Percentiles rank a stretch among this genome's conserved stretches.
Conservation (phyloP, 2,797 vertebrate species). For the Glyptemys insculpta region DNA sequence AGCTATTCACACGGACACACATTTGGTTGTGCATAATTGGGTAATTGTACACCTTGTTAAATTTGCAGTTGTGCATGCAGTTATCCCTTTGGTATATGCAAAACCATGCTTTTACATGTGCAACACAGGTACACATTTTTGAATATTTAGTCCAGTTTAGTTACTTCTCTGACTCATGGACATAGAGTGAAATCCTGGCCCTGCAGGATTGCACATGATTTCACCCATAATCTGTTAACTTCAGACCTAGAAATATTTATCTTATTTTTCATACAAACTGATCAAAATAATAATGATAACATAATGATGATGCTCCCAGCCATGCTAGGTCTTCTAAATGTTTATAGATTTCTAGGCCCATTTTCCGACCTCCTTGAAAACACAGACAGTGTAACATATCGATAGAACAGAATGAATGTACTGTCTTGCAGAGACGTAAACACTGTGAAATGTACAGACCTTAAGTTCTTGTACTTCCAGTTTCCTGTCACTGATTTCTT, state of each 20-base stretch:
- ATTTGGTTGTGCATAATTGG: not conserved
- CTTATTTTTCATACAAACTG: not conserved
- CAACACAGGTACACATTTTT: not conserved
- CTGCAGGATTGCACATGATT: not conserved
- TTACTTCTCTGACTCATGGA: not conserved
- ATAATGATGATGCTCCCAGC: not conserved
- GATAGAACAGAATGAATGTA: not conserved
- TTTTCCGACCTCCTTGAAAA: not conserved
- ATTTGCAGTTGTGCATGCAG: not conserved
- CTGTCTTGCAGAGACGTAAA: not conserved
- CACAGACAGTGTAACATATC: not conserved
- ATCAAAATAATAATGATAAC: not conserved
- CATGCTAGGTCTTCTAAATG: not conserved
- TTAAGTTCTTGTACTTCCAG: conserved; percentile 81
- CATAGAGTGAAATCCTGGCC: not conserved
- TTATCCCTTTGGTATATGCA: not conserved
- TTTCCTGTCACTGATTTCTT: conserved; percentile 81
- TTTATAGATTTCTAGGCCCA: not conserved
- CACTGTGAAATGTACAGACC: conserved; percentile 65
- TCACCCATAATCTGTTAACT: not conserved
- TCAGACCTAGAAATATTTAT: not conserved
- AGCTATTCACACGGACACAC: not conserved
- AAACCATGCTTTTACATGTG: not conserved
- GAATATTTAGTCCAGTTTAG: not conserved
- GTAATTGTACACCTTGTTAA: not conserved